Evolutionary conservation across 1,140 invertebrate genomes (phyloP), one percentile per base, ranked within the genome.

Genomic region (Calephelis nemesis): DNA sequence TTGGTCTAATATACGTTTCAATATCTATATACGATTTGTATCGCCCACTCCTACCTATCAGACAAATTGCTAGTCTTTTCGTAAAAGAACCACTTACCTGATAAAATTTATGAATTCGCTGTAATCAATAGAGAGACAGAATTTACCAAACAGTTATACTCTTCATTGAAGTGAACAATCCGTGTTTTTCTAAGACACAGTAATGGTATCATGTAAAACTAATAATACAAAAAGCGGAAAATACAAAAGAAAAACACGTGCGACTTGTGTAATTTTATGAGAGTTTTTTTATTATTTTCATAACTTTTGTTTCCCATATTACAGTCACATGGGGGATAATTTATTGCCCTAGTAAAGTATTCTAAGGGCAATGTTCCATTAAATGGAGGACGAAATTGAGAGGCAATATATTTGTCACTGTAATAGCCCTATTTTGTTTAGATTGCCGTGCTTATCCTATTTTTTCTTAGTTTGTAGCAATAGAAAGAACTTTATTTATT

Each of bases 321-420:
- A 60, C 54, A 60, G 54, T 60, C 54, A 60, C 54, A 60, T 60
- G 54, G 54, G 39, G 54, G 5, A 60, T 60, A 60, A 60, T 60
- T 60, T 60, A 60, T 60, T 40, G 30, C 54, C 6, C 30, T 6
- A 8, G 19, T 58, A 58, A 58, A 58, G 19, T 58, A 58, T 58
- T 58, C 52, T 39, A 30, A 58, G 52, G 52, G 52, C 19, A 39
- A 39, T 58, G 52, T 58, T 58, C 52, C 52, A 58, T 58, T 19
- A 58, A 58, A 58, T 58, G 19, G 52, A 58, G 52, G 52, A 58
- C 52, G 19, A 58, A 58, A 58, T 58, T 39, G 52, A 58, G 52
- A 58, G 52, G 52, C 52, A 11, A 58, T 58, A 58, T 58, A 58
- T 58, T 58, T 58, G 52, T 58, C 52, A 58, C 19, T 15, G 52